Conservation (phyloP, 2,113 vertebrate species). For the Tylochromis polylepis region DNA sequence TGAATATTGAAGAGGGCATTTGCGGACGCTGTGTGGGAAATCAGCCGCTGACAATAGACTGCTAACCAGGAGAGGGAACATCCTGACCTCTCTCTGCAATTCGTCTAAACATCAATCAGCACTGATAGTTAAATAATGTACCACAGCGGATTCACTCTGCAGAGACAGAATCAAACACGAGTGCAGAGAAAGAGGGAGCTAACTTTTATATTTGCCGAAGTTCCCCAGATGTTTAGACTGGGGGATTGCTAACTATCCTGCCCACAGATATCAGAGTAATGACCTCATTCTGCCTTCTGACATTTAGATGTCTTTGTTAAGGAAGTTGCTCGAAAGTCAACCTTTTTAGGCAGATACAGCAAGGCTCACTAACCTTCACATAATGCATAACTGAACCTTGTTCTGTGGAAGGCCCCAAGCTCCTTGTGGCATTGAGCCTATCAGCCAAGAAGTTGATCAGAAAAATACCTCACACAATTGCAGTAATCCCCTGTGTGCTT, state of each 20-base stretch:
- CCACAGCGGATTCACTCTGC: neutral
- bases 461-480: slow-evolving; percentile 70
- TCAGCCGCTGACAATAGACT: slow-evolving; percentile 50
- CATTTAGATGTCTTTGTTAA: slow-evolving; percentile 21
- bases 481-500: slow-evolving; percentile 55
- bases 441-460: slow-evolving; percentile 61
- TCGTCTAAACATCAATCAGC: slow-evolving; percentile 54
- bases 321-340: slow-evolving; percentile 6
- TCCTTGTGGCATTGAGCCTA: slow-evolving; percentile 29
- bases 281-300: slow-evolving; percentile 16
- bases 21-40: slow-evolving; percentile 52
- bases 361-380: slow-evolving; percentile 45
- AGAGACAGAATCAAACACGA: slow-evolving; percentile 32
- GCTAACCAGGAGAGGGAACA: slow-evolving; percentile 51
- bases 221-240: neutral
- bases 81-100: slow-evolving; percentile 58
- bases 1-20: slow-evolving; percentile 65
- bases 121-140: slow-evolving; percentile 43
- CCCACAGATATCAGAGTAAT: neutral
- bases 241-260: neutral
- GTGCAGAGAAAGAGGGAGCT: slow-evolving; percentile 4
- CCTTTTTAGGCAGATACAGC: neutral
- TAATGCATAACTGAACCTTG: slow-evolving; percentile 38
- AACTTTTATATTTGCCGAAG: slow-evolving; percentile 4
- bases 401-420: slow-evolving; percentile 15